Conservation (phyloP, 2,113 vertebrate species). For the Anoura caudifer region DNA sequence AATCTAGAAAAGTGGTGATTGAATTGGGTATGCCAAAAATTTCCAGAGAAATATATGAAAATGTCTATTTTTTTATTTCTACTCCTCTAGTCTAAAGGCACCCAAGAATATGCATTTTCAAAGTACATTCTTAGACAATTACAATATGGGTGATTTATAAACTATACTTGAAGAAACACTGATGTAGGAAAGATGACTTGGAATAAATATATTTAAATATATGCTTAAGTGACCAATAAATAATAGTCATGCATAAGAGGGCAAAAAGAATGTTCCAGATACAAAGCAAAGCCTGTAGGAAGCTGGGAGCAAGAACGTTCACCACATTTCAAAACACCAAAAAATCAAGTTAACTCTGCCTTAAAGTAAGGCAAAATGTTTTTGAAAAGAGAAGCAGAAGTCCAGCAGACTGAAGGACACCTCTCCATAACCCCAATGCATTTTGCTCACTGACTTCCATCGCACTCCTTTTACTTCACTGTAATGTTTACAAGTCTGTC, state of each 20-base stretch:
- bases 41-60: neutral
- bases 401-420: accelerated
- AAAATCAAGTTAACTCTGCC: neutral
- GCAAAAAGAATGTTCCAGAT: neutral
- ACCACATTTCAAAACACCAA: neutral
- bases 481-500: neutral
- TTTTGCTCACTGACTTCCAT: neutral
- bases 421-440: neutral
- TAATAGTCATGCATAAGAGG: neutral
- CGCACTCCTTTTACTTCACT: neutral
- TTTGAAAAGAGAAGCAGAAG: neutral
- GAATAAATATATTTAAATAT: neutral
- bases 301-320: accelerated
- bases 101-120: neutral
- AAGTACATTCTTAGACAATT: neutral
- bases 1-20: neutral
- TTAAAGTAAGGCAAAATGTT: neutral
- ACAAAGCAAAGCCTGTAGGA: neutral
- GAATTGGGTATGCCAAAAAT: neutral
- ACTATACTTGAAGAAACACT: neutral
- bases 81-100: neutral
- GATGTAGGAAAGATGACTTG: neutral
- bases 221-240: neutral
- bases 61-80: neutral
- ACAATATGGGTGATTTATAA: neutral